A percentile compares a stretch with the other conserved stretches of the same genome.
Conservation (phyloP, 2,113 vertebrate species). For the Fulica atra region DNA sequence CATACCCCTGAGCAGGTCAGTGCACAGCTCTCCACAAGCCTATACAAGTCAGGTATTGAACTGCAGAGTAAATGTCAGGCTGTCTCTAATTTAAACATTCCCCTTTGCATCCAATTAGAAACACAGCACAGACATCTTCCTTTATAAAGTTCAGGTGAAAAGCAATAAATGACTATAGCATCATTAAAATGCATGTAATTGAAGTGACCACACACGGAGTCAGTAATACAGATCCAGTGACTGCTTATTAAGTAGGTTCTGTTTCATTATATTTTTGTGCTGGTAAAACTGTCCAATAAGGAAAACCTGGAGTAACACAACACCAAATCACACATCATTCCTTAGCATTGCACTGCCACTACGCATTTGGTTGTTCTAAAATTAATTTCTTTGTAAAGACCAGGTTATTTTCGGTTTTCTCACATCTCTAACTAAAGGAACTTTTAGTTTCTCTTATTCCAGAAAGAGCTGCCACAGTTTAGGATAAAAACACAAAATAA, state of each 20-base stretch:
- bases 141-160: background rate
- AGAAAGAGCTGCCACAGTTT: background rate
- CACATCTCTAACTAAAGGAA: background rate
- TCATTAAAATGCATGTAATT: background rate
- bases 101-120: background rate
- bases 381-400: background rate
- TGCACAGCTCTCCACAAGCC: background rate
- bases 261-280: background rate
- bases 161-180: background rate
- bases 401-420: background rate
- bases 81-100: background rate
- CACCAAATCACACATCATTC: background rate
- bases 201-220: background rate
- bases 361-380: background rate
- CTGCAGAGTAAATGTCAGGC: background rate
- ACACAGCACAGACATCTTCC: background rate
- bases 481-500: background rate
- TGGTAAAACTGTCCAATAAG: background rate
- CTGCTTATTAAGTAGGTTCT: background rate
- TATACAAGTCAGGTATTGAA: background rate
- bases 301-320: background rate
- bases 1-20: background rate
- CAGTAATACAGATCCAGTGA: background rate
- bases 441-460: background rate
- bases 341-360: background rate